Evolutionary conservation across 2,113 vertebrate species (phyloP).

Genomic region (Misgurnus mizolepis): DNA sequence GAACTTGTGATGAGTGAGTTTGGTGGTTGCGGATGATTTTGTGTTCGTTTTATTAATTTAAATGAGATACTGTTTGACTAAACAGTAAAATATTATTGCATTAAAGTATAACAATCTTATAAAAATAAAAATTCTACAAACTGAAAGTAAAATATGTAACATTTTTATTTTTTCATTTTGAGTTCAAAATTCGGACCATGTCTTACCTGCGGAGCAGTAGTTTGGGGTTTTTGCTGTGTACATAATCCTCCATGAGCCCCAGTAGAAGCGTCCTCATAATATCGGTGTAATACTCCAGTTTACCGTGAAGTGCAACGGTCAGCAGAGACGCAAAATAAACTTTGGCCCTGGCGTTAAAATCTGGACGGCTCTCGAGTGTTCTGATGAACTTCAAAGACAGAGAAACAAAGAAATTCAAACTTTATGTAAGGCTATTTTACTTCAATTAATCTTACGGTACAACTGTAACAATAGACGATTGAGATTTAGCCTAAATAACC

Average conservation of each 20-base stretch:
- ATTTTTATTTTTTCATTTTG: too few species aligned
- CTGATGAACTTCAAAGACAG: slow-evolving; percentile 68
- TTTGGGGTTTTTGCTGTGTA: slow-evolving; percentile 93
- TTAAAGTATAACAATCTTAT: too few species aligned
- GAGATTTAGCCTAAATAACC: background rate
- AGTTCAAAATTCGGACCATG: background rate
- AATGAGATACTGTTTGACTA: background rate
- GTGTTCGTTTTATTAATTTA: too few species aligned
- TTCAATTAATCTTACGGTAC: background rate
- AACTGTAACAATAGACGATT: background rate
- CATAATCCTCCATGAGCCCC: slow-evolving; percentile 94
- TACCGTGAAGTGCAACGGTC: slow-evolving; percentile 95
- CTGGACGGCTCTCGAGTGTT: slow-evolving; percentile 78
- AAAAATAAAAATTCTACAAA: too few species aligned
- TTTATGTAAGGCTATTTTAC: background rate
- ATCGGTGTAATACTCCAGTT: slow-evolving; percentile 96
- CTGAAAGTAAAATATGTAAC: too few species aligned
- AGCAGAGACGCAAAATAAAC: slow-evolving; percentile 94
- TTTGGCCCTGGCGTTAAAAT: slow-evolving; percentile 90
- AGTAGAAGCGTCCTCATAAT: slow-evolving; percentile 95
- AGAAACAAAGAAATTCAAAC: slow-evolving; percentile 27
- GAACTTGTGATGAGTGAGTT: background rate
- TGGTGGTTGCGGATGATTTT: background rate
- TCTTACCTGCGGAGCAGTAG: slow-evolving; percentile 93
- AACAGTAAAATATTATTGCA: background rate